Percentiles rank a stretch among this genome's conserved stretches.
Evolutionary conservation across 2,113 vertebrate species (phyloP).

Genomic region (Rhinopomastus cyanomelas): DNA sequence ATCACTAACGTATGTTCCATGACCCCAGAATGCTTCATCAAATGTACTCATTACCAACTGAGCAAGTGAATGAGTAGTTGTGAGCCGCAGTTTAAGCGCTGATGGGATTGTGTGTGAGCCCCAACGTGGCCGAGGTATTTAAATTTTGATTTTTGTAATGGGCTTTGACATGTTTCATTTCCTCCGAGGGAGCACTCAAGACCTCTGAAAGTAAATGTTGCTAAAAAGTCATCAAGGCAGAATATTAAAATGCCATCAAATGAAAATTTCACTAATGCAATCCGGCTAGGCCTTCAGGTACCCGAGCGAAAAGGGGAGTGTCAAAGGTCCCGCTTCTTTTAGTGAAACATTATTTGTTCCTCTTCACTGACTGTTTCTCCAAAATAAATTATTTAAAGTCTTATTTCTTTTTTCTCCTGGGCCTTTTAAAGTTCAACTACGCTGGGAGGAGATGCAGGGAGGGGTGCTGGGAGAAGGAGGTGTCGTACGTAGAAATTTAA

Average conservation of each 20-base stretch:
- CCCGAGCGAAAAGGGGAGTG: slow-evolving; percentile 82
- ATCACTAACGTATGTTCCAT: slow-evolving; percentile 96
- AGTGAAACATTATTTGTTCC: slow-evolving; percentile 99
- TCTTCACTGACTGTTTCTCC: slow-evolving; percentile 96
- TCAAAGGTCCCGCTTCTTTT: slow-evolving; percentile 90
- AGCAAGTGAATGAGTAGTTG: slow-evolving; percentile 95
- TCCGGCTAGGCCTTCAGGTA: slow-evolving; percentile 95
- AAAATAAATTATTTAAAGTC: slow-evolving; percentile 99
- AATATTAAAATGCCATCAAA: slow-evolving; percentile 99
- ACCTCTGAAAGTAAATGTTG: slow-evolving; percentile 99
- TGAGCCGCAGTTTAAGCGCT: slow-evolving; percentile 88
- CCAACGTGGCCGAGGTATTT: slow-evolving; percentile 98
- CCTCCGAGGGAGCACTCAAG: slow-evolving; percentile 95
- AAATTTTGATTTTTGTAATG: slow-evolving; percentile 99
- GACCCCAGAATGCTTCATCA: slow-evolving; percentile 99
- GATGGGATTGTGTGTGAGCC: slow-evolving; percentile 93
- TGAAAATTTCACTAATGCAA: slow-evolving; percentile 99
- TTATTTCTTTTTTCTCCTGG: slow-evolving; percentile 87
- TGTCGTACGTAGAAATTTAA: slow-evolving; percentile 35
- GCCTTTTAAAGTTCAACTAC: slow-evolving; percentile 87
- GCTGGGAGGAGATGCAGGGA: slow-evolving; percentile 56
- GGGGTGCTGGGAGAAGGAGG: neutral
- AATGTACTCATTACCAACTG: slow-evolving; percentile 97
- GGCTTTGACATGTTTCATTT: slow-evolving; percentile 99
- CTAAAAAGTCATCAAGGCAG: slow-evolving; percentile 99